A percentile compares a stretch with the other conserved stretches of the same genome.
Evolutionary conservation across 2,113 vertebrate species (phyloP).

Genomic region (Ginglymostoma cirratum): DNA sequence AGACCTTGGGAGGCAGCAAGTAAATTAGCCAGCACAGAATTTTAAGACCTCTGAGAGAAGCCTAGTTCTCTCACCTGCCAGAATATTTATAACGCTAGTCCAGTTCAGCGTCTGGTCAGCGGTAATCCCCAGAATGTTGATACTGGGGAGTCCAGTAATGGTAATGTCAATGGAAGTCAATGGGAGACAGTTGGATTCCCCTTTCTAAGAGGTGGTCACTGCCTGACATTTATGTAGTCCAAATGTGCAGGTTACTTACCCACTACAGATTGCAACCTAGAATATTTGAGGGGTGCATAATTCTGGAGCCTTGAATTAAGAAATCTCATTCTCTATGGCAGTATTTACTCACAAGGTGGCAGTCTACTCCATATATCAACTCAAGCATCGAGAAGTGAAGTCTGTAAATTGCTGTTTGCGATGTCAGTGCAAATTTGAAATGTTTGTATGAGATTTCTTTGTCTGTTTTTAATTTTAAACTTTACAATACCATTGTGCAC

Average conservation of each 20-base stretch:
- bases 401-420: neutral
- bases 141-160: neutral
- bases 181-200: neutral
- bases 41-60: too few relatives aligned
- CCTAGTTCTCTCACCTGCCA: neutral
- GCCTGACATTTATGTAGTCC: neutral
- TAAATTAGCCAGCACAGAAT: too few relatives aligned
- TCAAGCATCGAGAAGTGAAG: neutral
- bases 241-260: neutral
- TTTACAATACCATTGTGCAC: neutral
- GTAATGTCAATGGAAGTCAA: neutral
- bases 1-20: too few relatives aligned
- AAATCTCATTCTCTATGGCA: neutral
- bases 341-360: conserved; percentile 1
- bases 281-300: neutral
- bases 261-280: neutral
- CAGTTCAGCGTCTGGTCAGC: neutral
- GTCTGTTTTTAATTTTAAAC: neutral
- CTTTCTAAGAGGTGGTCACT: neutral
- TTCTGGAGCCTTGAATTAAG: neutral
- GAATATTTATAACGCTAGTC: neutral
- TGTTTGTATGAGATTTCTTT: neutral
- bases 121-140: neutral
- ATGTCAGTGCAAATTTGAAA: neutral
- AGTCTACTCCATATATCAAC: neutral